These are phyloP conservation scores for Charaxes varanes DNA, from an alignment of 1,140 invertebrate genomes.

Conservation along the genomic window DNA sequence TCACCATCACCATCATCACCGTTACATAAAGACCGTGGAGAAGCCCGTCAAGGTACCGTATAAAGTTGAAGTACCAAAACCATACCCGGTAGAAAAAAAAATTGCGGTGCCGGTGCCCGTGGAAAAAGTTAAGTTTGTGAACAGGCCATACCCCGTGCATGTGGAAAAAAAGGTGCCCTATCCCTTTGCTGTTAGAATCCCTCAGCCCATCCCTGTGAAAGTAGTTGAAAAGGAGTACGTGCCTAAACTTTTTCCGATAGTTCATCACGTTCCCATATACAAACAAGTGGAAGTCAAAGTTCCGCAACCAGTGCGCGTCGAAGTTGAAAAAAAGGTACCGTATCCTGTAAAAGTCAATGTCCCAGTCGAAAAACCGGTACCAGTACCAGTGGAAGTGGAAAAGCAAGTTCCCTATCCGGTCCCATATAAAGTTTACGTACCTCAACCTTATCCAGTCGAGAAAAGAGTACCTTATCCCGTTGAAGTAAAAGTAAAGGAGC, in stretches of 20 bases:
- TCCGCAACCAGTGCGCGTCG: constrained; percentile 62
- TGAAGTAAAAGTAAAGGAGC: constrained; percentile 72
- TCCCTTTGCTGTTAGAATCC: constrained; percentile 77
- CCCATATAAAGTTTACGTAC: constrained; percentile 63
- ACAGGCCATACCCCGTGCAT: constrained; percentile 77
- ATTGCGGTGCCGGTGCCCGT: constrained; percentile 77
- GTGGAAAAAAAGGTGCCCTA: constrained; percentile 80
- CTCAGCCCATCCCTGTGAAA: constrained; percentile 70
- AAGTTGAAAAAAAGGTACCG: constrained; percentile 75
- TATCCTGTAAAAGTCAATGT: constrained; percentile 68
- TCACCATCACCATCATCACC: constrained; percentile 78
- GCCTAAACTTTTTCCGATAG: constrained; percentile 76
- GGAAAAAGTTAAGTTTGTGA: constrained; percentile 78
- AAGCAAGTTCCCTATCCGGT: constrained; percentile 73
- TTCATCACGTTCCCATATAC: constrained; percentile 69
- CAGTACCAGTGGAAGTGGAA: constrained; percentile 67
- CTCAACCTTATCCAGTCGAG: constrained; percentile 76
- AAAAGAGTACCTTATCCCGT: constrained; percentile 76
- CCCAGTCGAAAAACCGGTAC: constrained; percentile 71
- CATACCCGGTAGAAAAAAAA: constrained; percentile 77
- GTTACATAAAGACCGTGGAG: constrained; percentile 75
- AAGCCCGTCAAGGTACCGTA: constrained; percentile 69
- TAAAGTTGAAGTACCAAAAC: constrained; percentile 71
- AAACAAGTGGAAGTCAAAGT: constrained; percentile 73
- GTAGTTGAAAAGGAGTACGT: constrained; percentile 71